Conservation (phyloP, 2,888 invertebrate genomes). For the Octonoba sinensis region DNA sequence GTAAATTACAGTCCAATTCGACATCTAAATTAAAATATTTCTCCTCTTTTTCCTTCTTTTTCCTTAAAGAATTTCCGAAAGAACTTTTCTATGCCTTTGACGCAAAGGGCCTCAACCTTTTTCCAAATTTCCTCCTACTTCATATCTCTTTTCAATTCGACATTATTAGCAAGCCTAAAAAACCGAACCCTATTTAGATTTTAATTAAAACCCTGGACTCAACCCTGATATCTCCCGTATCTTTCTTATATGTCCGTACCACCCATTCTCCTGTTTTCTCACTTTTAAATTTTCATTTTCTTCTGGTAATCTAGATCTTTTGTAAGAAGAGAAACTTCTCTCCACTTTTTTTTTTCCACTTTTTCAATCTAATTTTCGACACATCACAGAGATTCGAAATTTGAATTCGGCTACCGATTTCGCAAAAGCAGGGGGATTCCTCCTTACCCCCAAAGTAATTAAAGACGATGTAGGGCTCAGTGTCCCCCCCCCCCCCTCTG, state of each 20-base stretch:
- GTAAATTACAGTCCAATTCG: too few relatives aligned
- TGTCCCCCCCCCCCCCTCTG: background rate
- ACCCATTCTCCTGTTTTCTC: slow-evolving; percentile 12
- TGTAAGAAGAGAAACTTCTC: slow-evolving; percentile 17
- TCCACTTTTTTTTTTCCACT: slow-evolving; percentile 1
- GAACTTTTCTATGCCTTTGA: slow-evolving; percentile 20
- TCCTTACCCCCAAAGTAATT: slow-evolving; percentile 37
- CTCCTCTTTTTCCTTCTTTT: slow-evolving; percentile 18
- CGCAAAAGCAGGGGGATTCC: background rate
- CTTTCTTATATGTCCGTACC: slow-evolving; percentile 2
- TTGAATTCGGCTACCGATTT: slow-evolving; percentile 9
- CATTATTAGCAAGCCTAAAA: slow-evolving; percentile 10
- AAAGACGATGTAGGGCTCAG: slow-evolving; percentile 37
- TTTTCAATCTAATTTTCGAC: slow-evolving; percentile 40
- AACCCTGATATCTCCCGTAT: background rate
- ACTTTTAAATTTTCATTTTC: slow-evolving; percentile 14
- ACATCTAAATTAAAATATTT: slow-evolving; percentile 23
- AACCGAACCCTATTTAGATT: slow-evolving; percentile 39
- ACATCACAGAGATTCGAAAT: slow-evolving; percentile 31
- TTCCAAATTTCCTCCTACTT: too few relatives aligned
- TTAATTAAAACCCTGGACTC: slow-evolving; percentile 42
- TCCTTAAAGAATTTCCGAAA: background rate
- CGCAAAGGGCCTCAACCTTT: background rate
- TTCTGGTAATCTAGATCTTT: slow-evolving; percentile 14
- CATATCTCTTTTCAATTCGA: too few relatives aligned